phyloP scores from a whole-genome alignment of 35 echinoderm and acorn worm species.

The Hemicentrotus pulcherrimus region DNA sequence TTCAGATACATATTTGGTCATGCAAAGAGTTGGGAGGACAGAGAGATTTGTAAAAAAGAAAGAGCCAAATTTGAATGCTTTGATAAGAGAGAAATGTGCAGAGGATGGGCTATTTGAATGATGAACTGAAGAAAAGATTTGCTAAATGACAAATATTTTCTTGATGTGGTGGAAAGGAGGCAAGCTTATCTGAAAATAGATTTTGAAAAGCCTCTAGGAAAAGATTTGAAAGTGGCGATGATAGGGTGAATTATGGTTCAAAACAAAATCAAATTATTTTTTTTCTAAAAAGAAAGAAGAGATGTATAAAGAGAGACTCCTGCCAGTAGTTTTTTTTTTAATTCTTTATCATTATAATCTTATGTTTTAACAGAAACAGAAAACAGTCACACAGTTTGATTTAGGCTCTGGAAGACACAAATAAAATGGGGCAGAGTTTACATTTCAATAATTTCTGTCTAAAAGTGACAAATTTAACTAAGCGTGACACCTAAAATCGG shows the following conservation, averaged over 20 bases:
- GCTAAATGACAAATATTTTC: not conserved
- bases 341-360: not conserved
- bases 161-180: not conserved
- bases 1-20: not conserved
- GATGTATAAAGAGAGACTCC: not conserved
- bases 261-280: not conserved
- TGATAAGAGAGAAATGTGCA: not conserved
- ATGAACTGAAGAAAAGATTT: not conserved
- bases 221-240: not conserved
- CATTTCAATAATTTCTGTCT: not conserved
- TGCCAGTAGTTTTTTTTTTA: too few relatives aligned
- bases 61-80: not conserved
- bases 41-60: not conserved
- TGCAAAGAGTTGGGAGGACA: not conserved
- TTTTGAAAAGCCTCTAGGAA: not conserved
- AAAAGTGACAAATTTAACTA: too few relatives aligned
- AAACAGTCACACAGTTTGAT: not conserved
- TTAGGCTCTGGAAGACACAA: not conserved
- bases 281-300: not conserved
- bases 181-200: not conserved
- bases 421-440: not conserved
- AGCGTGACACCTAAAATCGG: too few relatives aligned
- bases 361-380: not conserved
- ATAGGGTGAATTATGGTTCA: not conserved
- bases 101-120: not conserved